Evolutionary conservation across 2,113 vertebrate species (phyloP), one percentile per base, ranked within the genome.

Genomic region (Zingel zingel): DNA sequence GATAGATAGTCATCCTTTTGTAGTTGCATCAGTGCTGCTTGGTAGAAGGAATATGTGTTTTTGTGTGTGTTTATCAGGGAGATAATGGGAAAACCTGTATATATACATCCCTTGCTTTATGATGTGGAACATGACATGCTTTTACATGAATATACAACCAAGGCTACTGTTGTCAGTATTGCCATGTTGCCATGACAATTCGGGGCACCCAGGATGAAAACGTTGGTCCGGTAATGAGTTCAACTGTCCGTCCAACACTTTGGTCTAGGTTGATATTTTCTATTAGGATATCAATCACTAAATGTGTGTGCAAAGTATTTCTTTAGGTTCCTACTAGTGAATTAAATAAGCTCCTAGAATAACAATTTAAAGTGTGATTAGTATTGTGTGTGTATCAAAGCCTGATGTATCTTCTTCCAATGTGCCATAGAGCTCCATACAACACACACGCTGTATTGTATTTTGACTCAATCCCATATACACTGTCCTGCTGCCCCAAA

Each of bases 1-100:
- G 57, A 48, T 25, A n/a, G 25, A 12, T 25, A 73, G 15, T 61
- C 57, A 73, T 73, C 56, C 25, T 61, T 50, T 61, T 74, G 71
- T 61, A 61, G 57, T 61, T 73, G 56, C 56, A 73, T 73, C 61
- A 73, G 45, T 33, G 16, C 16, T 72, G 39, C 54, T 19, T 71
- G 68, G n/a, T 43, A 33, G 8, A 71, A 6, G 14, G 36, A 71
- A 45, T 47, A 72, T 50, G 50, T 56, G 21, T 53, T 11, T 16
- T 12, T 23, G 13, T 23, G 51, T 25, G 33, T 43, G 9, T 23
- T 53, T 15, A 6, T 36, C 8, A 15, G 16, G 14, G 3, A 13
- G 18, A 19, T 16, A 7, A 50, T 7, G 7, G 9, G 9, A 1
- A 39, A 56, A 3, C 1, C 25, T 71, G 53, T 25, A 6, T 12